Conservation (phyloP, 2,888 invertebrate genomes). For the Melinaea marsaeus region DNA sequence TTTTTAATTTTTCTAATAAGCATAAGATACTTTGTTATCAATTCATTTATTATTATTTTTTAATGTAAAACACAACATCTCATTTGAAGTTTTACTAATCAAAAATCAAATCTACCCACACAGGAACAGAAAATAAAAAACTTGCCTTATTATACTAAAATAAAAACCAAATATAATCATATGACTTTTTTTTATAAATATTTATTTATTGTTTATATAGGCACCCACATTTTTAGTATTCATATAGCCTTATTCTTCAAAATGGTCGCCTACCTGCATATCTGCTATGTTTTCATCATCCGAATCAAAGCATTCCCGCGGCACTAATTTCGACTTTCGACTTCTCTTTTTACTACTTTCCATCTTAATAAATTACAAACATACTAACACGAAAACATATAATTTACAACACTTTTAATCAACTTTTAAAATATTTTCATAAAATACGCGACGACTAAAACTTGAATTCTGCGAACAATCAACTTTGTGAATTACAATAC, state of each 20-base stretch:
- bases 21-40: too few relatives aligned
- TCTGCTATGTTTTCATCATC: slow-evolving; percentile 32
- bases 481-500: slow-evolving; percentile 12
- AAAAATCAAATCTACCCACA: slow-evolving; percentile 11
- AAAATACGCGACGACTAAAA: slow-evolving; percentile 12
- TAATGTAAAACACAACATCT: background rate
- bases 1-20: too few relatives aligned
- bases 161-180: background rate
- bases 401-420: background rate
- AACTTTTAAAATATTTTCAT: slow-evolving; percentile 6
- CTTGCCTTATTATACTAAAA: background rate
- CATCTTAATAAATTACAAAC: slow-evolving; percentile 20
- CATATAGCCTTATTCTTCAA: slow-evolving; percentile 10
- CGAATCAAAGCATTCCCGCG: slow-evolving; percentile 35
- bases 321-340: slow-evolving; percentile 45
- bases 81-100: background rate
- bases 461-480: slow-evolving; percentile 10
- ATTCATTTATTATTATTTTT: background rate
- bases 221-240: background rate
- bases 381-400: slow-evolving; percentile 1
- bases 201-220: background rate
- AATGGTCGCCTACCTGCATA: slow-evolving; percentile 39
- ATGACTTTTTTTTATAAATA: slow-evolving; percentile 1
- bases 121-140: background rate
- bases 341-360: slow-evolving; percentile 31